These are phyloP conservation scores for Euura lappo DNA, from an alignment of 1,140 invertebrate genomes.

Conservation along the genomic window DNA sequence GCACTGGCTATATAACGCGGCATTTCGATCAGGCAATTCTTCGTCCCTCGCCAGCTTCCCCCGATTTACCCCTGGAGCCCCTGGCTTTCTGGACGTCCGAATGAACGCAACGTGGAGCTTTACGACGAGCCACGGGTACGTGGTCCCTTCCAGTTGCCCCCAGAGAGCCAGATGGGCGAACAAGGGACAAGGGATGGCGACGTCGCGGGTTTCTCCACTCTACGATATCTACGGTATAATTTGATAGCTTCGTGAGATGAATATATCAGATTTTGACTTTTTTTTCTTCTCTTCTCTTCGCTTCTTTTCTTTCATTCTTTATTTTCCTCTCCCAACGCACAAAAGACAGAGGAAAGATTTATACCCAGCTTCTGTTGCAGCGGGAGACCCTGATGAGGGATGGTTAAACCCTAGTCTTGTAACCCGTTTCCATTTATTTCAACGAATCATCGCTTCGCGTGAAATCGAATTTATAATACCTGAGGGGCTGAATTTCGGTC, in stretches of 20 bases:
- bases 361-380: too few relatives aligned
- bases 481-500: not conserved
- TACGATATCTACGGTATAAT: slow-evolving; percentile 1
- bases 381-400: too few relatives aligned
- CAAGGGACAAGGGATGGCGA: not conserved
- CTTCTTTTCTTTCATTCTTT: too few relatives aligned
- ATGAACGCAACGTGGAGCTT: not conserved
- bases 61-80: not conserved
- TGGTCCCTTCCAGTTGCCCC: not conserved
- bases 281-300: not conserved
- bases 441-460: not conserved
- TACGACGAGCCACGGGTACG: not conserved
- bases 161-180: not conserved
- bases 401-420: too few relatives aligned
- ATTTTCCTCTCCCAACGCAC: too few relatives aligned
- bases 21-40: not conserved
- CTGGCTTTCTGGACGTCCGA: not conserved
- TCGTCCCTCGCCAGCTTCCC: not conserved
- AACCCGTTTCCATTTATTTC: not conserved
- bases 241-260: slow-evolving; percentile 4
- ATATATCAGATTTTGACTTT: slow-evolving; percentile 1
- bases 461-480: not conserved
- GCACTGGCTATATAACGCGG: not conserved
- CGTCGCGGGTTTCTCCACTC: not conserved
- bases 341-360: too few relatives aligned